A percentile compares a stretch with the other conserved stretches of the same genome.
Conservation (phyloP, 2,888 invertebrate species). For the Melitaea athalia region DNA sequence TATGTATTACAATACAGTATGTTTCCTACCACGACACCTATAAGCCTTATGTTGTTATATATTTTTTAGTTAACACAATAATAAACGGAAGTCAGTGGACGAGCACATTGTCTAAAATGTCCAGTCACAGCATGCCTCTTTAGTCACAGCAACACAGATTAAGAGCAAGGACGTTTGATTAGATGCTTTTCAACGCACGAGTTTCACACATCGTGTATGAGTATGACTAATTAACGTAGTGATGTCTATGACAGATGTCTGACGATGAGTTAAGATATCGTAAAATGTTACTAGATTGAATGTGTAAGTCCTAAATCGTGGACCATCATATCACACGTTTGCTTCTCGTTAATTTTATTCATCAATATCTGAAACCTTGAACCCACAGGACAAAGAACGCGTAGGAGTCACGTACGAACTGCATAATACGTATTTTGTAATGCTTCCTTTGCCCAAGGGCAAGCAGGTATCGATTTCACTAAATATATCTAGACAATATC, state of each 20-base stretch:
- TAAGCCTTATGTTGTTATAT: too few relatives aligned
- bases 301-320: neutral
- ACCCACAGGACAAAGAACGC: slow-evolving; percentile 36
- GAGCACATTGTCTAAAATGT: neutral
- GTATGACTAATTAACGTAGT: slow-evolving; percentile 12
- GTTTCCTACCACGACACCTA: too few relatives aligned
- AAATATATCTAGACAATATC: too few relatives aligned
- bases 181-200: slow-evolving; percentile 12
- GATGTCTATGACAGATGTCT: neutral
- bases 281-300: neutral
- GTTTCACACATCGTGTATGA: slow-evolving; percentile 15
- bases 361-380: slow-evolving; percentile 37
- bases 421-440: slow-evolving; percentile 32
- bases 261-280: neutral
- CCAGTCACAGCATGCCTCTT: neutral
- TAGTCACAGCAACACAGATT: slow-evolving; percentile 21
- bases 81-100: neutral
- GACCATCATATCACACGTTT: too few relatives aligned
- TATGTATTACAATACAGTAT: too few relatives aligned
- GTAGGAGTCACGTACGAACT: slow-evolving; percentile 31
- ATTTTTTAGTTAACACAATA: neutral
- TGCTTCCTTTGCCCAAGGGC: slow-evolving; percentile 33
- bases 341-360: slow-evolving; percentile 2
- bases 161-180: slow-evolving; percentile 26
- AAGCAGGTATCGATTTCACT: slow-evolving; percentile 10